phyloP scores from a whole-genome alignment of 2,797 vertebrate species.

The Odontamblyopus lacepedii region DNA sequence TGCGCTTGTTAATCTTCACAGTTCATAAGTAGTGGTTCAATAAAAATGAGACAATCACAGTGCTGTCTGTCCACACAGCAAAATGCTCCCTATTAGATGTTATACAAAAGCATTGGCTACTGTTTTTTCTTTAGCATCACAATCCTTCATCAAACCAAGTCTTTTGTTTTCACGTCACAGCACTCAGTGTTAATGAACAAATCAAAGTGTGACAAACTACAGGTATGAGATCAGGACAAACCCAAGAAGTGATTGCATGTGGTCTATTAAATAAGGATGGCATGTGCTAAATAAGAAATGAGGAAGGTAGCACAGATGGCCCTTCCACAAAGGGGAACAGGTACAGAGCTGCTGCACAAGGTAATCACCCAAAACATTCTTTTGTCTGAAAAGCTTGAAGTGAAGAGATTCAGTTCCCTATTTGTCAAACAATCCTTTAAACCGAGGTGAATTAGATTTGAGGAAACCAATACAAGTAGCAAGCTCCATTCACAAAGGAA shows the following conservation, averaged over 20 bases:
- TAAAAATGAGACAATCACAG: slow-evolving; percentile 78
- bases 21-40: slow-evolving; percentile 81
- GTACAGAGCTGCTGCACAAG: slow-evolving; percentile 51
- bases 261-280: slow-evolving; percentile 39
- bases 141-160: slow-evolving; percentile 24
- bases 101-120: background rate
- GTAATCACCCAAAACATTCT: slow-evolving; percentile 50
- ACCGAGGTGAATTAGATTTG: slow-evolving; percentile 26
- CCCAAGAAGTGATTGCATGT: slow-evolving; percentile 59
- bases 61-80: slow-evolving; percentile 70
- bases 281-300: slow-evolving; percentile 42
- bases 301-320: slow-evolving; percentile 29
- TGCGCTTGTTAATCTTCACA: slow-evolving; percentile 63
- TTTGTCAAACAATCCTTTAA: slow-evolving; percentile 25
- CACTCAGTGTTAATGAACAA: slow-evolving; percentile 19
- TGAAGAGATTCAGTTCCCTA: slow-evolving; percentile 24
- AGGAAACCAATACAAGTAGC: slow-evolving; percentile 41
- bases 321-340: slow-evolving; percentile 17
- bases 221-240: slow-evolving; percentile 27
- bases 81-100: slow-evolving; percentile 21
- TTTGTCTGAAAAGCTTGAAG: slow-evolving; percentile 39
- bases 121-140: slow-evolving; percentile 4
- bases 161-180: slow-evolving; percentile 11
- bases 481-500: slow-evolving; percentile 45
- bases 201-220: slow-evolving; percentile 23